Conservation (phyloP, 2,797 vertebrate species). For the Eulemur rubriventer region DNA sequence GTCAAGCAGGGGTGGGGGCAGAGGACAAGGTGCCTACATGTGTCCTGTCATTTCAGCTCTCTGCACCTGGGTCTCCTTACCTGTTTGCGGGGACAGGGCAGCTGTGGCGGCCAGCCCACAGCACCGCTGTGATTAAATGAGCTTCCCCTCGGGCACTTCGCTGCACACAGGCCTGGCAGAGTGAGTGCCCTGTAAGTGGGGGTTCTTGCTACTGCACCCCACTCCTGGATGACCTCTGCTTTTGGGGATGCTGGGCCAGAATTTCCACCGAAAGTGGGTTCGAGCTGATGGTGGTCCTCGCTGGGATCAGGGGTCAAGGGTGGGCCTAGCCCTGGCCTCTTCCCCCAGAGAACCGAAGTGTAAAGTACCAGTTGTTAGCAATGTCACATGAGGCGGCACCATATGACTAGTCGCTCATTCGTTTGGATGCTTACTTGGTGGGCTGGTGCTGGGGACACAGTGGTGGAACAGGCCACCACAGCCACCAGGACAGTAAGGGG, state of each 20-base stretch:
- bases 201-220: neutral
- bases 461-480: neutral
- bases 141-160: neutral
- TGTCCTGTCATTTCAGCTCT: neutral
- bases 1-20: neutral
- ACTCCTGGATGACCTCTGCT: neutral
- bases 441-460: neutral
- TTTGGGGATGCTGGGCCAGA: neutral
- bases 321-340: neutral
- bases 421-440: neutral
- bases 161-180: neutral
- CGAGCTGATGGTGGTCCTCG: neutral
- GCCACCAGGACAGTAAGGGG: neutral
- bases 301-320: neutral
- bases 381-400: neutral
- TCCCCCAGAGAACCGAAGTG: neutral
- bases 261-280: neutral
- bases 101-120: neutral
- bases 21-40: neutral
- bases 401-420: neutral
- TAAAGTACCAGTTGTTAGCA: neutral
- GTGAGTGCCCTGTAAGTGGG: neutral
- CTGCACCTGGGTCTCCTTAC: neutral
- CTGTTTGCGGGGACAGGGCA: neutral
- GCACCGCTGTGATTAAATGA: neutral